Evolutionary conservation across 2,888 invertebrate genomes (phyloP), one percentile per base, ranked within the genome.

Genomic region (Amiota mariae): DNA sequence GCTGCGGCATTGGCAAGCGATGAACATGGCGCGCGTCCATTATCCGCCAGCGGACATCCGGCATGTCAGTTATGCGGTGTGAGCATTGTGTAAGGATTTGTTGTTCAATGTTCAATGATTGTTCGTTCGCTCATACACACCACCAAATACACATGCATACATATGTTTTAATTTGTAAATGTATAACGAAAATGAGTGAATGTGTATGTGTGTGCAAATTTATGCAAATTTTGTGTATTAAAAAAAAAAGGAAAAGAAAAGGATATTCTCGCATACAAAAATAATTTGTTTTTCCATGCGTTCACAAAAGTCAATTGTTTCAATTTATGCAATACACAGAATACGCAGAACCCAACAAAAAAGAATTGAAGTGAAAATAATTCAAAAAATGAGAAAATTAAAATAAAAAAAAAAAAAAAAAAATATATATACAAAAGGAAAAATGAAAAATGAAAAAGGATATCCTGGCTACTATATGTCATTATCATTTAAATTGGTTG

Each of bases 61-160:
- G 83, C 88, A 75, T 90, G 90, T 85, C 86, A 85, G 79, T 82
- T 87, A 83, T 90, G 90, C 81, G 90, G 90, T 82, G 88, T 89
- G 81, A 85, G 89, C 83, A 90, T 90, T 86, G 87, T 88, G 90
- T 90, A 90, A 90, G 90, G 82, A 87, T 81, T 80, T 78, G 76
- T 36, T 36, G 36, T 36, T 36, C 36, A 36, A 36, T 36, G 36
- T 78, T 77, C 77, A 75, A 74, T 79, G 78, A 84, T 79, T 78
- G 80, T 85, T 79, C 82, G 59, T 59, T 59, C 20, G 59, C 13
- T 59, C 15, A 36, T 36, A 36, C 36, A 36, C 36, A 36, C 36
- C 36, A 36, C 36, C 36, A 36, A 36, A 36, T 36, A 36, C 36
- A 36, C 36, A 36, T 36, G 36, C 36, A 36, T 36, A 36, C 36